phyloP scores from a whole-genome alignment of 2,797 vertebrate genomes.

The Mus spretus region DNA sequence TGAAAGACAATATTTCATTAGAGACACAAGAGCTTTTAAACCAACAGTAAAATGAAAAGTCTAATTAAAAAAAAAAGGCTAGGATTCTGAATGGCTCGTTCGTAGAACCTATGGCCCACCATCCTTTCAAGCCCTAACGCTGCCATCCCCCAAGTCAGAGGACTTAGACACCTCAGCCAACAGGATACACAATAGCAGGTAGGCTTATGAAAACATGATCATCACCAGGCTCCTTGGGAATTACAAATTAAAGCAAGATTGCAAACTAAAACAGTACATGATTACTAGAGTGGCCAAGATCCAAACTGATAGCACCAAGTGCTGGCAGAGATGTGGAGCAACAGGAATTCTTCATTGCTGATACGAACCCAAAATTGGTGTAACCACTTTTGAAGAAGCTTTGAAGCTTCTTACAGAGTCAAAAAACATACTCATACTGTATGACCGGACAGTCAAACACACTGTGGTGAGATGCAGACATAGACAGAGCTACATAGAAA shows the following conservation, averaged over 20 bases:
- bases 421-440: neutral
- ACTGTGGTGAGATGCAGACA: neutral
- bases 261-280: neutral
- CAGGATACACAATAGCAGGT: neutral
- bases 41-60: slow-evolving; percentile 2
- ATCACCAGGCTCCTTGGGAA: neutral
- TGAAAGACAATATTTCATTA: slow-evolving; percentile 48
- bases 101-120: neutral
- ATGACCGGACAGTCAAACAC: neutral
- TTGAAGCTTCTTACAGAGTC: neutral
- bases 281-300: neutral
- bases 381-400: neutral
- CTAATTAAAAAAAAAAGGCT: neutral
- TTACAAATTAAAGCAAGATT: neutral
- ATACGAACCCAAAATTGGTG: no score
- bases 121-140: neutral
- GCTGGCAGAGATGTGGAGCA: neutral
- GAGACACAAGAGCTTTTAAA: slow-evolving; percentile 33
- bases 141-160: neutral
- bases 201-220: slow-evolving; percentile 7
- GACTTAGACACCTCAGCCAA: neutral
- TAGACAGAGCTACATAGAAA: neutral
- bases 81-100: neutral
- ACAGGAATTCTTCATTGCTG: neutral
- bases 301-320: neutral